Evolutionary conservation across 2,113 vertebrate genomes (phyloP).

Genomic region (Pachyramphus minor): DNA sequence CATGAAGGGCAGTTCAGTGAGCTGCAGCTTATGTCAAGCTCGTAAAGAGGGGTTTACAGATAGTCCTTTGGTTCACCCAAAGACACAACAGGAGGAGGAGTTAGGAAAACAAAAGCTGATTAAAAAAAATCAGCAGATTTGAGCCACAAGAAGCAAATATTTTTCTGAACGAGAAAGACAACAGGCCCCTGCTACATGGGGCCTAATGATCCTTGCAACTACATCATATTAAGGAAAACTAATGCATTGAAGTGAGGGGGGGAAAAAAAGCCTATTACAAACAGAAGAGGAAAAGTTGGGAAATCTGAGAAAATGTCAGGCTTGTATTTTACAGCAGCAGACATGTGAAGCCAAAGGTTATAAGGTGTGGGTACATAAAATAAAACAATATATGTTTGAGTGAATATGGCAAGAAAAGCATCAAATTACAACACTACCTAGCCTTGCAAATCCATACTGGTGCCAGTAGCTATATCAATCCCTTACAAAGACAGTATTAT

Average conservation of each 20-base stretch:
- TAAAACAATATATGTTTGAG: neutral
- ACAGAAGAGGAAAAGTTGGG: neutral
- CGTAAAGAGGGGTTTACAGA: slow-evolving; percentile 2
- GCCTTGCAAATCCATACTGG: neutral
- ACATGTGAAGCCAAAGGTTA: neutral
- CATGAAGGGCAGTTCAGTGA: slow-evolving; percentile 1
- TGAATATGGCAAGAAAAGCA: neutral
- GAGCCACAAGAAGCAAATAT: neutral
- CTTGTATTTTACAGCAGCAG: neutral
- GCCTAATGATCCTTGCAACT: neutral
- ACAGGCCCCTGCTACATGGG: neutral
- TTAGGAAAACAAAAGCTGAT: neutral
- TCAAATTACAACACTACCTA: neutral
- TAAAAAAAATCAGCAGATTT: neutral
- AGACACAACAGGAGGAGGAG: neutral
- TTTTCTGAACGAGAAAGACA: neutral
- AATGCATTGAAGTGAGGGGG: neutral
- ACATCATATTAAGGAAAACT: neutral
- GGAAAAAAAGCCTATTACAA: accelerated
- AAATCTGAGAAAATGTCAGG: neutral
- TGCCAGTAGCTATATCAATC: neutral
- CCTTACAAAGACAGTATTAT: neutral
- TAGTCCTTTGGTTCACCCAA: neutral
- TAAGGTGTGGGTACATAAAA: neutral
- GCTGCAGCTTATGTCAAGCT: slow-evolving; percentile 26